Evolutionary conservation across 2,888 invertebrate genomes (phyloP).

Genomic region (Trissolcus brochymenae): DNA sequence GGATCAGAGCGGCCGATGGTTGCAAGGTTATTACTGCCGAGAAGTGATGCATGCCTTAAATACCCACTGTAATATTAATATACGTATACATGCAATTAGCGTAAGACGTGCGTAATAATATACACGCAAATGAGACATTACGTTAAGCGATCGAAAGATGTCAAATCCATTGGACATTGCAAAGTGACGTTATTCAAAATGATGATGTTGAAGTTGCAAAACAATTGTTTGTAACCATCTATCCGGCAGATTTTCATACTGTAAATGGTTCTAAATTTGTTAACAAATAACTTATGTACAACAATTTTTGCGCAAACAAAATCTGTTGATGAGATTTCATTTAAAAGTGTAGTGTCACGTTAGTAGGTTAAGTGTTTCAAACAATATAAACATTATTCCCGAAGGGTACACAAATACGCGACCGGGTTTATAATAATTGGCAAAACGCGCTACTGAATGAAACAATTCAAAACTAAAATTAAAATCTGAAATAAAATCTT

Average conservation of each 20-base stretch:
- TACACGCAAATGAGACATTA: constrained; percentile 38
- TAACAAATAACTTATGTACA: constrained; percentile 36
- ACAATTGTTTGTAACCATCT: constrained; percentile 36
- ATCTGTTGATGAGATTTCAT: constrained; percentile 32
- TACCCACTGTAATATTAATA: constrained; percentile 65
- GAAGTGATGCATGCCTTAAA: constrained; percentile 73
- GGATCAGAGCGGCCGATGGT: constrained; percentile 57
- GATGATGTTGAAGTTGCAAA: constrained; percentile 24
- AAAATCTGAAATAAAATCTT: constrained; percentile 5
- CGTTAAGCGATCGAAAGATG: constrained; percentile 18
- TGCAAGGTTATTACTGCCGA: constrained; percentile 65
- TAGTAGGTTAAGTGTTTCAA: constrained; percentile 52
- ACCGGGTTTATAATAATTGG: constrained; percentile 27
- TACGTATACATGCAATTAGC: constrained; percentile 60
- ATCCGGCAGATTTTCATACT: constrained; percentile 31
- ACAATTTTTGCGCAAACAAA: constrained; percentile 44
- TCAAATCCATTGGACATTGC: constrained; percentile 12
- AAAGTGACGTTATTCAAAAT: constrained; percentile 1
- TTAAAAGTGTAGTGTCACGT: constrained; percentile 38
- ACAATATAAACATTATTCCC: constrained; percentile 26
- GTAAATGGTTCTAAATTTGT: constrained; percentile 38
- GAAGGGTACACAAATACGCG: constrained; percentile 17
- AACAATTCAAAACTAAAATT: constrained; percentile 8
- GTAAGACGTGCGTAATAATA: constrained; percentile 52
- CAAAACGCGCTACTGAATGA: neutral